Conservation (phyloP, 2,113 vertebrate species). For the Erpornis zantholeuca region DNA sequence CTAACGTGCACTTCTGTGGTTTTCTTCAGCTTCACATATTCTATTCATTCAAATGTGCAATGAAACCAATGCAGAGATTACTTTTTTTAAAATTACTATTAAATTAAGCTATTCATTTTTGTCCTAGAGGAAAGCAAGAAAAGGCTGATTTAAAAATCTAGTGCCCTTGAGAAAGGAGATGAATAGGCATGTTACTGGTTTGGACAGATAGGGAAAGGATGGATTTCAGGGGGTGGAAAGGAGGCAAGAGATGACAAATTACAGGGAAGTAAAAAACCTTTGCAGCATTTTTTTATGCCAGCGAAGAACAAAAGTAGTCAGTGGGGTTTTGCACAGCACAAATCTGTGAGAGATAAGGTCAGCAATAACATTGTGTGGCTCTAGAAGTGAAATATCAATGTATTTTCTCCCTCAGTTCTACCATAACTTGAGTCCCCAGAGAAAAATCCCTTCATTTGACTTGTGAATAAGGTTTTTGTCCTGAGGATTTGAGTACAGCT, state of each 20-base stretch:
- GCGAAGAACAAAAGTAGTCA: background rate
- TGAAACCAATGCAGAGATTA: background rate
- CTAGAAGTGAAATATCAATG: background rate
- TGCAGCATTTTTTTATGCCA: slow-evolving; percentile 9
- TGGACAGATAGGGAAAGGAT: slow-evolving; percentile 14
- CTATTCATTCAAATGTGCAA: background rate
- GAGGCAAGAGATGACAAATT: background rate
- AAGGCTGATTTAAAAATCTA: slow-evolving; percentile 11
- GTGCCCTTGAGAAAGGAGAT: slow-evolving; percentile 30
- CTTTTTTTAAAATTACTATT: background rate
- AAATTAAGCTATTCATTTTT: background rate
- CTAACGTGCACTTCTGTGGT: accelerated
- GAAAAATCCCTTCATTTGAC: background rate
- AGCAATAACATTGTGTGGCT: background rate
- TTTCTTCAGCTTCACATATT: background rate
- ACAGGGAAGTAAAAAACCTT: background rate
- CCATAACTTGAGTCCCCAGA: background rate
- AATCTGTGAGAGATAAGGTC: background rate
- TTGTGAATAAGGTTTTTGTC: background rate
- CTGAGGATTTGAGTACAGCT: background rate
- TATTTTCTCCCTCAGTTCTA: background rate
- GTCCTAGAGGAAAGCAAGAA: background rate
- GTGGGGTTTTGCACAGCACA: background rate
- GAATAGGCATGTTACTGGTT: slow-evolving; percentile 18
- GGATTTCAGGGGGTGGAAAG: background rate